Conservation (phyloP, 2,113 vertebrate species). For the Python bivittatus region DNA sequence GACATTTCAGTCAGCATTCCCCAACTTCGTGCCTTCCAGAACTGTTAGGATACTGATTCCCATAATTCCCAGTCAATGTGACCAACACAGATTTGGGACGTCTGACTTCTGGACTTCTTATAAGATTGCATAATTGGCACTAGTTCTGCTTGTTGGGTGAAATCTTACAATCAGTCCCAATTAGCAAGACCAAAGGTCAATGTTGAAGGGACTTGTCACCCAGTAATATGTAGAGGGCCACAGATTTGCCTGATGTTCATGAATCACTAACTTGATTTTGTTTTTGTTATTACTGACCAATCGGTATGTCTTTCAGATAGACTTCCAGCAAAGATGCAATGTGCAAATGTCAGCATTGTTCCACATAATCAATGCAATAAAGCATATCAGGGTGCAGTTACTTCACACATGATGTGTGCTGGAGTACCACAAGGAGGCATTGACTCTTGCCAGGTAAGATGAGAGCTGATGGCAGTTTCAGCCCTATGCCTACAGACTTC, state of each 20-base stretch:
- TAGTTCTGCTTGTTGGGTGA: neutral
- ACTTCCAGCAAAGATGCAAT: conserved; percentile 3
- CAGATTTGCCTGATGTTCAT: neutral
- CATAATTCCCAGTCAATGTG: neutral
- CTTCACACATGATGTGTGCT: conserved; percentile 13
- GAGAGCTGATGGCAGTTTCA: neutral
- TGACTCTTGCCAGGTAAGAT: conserved; percentile 24
- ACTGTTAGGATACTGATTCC: neutral
- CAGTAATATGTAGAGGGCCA: neutral
- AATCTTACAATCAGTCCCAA: neutral
- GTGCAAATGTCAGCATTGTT: conserved; percentile 13
- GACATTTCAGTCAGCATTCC: neutral
- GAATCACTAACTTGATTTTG: neutral
- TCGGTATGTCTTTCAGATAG: neutral
- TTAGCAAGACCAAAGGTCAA: neutral
- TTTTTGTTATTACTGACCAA: neutral
- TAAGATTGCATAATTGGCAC: neutral
- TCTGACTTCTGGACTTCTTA: neutral
- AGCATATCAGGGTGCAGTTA: neutral
- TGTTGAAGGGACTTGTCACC: neutral
- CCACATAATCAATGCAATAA: neutral
- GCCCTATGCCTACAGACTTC: neutral
- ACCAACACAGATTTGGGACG: neutral
- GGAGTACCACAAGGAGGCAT: conserved; percentile 23
- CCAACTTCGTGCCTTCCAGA: neutral